These are phyloP conservation scores for Entomobrya multifasciata DNA, from an alignment of 2,888 invertebrate species.

Conservation along the genomic window DNA sequence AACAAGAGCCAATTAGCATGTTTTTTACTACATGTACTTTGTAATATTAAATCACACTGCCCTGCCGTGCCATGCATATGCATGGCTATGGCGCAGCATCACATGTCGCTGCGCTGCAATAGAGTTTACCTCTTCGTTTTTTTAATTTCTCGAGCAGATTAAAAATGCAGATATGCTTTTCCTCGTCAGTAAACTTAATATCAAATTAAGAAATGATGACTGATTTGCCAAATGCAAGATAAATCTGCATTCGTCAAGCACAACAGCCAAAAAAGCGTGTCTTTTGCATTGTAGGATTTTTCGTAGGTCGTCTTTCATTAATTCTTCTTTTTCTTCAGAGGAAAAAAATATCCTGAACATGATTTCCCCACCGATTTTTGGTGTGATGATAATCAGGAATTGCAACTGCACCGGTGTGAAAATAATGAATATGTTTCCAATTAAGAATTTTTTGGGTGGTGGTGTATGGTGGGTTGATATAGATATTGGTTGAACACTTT, in stretches of 20 bases:
- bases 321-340: neutral
- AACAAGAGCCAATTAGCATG: slow-evolving; percentile 68
- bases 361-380: neutral
- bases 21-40: neutral
- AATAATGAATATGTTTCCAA: slow-evolving; percentile 44
- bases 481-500: too few species aligned
- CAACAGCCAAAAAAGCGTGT: neutral
- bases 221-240: slow-evolving; percentile 65
- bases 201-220: slow-evolving; percentile 53
- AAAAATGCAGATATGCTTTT: slow-evolving; percentile 7
- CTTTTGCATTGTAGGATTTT: too few species aligned
- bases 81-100: too few species aligned
- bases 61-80: too few species aligned
- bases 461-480: neutral
- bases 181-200: neutral
- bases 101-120: too few species aligned
- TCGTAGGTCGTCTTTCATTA: slow-evolving; percentile 3
- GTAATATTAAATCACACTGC: too few species aligned
- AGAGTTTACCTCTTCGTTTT: too few species aligned
- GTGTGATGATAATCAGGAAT: slow-evolving; percentile 26
- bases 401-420: slow-evolving; percentile 42
- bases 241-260: slow-evolving; percentile 51
- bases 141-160: neutral
- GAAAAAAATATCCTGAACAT: too few species aligned
- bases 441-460: slow-evolving; percentile 22